phyloP scores from a whole-genome alignment of 1,140 invertebrate species.

The Drosophila suzukii region DNA sequence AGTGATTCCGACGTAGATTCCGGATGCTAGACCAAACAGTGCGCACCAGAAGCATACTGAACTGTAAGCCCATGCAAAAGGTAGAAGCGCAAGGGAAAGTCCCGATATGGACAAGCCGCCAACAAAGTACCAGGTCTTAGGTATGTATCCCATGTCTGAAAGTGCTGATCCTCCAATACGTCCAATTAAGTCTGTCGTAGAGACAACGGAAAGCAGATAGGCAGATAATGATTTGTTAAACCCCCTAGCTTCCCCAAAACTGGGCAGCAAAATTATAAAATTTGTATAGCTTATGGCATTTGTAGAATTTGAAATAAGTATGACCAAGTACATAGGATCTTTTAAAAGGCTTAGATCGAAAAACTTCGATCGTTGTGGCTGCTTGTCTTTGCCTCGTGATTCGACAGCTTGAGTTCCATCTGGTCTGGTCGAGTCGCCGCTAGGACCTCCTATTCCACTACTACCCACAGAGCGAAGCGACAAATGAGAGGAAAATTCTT shows the following conservation, averaged over 20 bases:
- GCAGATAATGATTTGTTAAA: constrained; percentile 89
- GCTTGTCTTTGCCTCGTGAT: constrained; percentile 53
- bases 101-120: constrained; percentile 91
- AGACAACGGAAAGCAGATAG: constrained; percentile 91
- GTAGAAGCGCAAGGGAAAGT: constrained; percentile 89
- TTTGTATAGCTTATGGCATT: constrained; percentile 94
- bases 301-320: constrained; percentile 92
- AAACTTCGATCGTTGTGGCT: constrained; percentile 86
- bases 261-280: constrained; percentile 91
- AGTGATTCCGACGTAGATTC: constrained; percentile 94
- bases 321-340: constrained; percentile 92
- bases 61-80: constrained; percentile 86
- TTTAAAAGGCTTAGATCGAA: constrained; percentile 91
- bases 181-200: constrained; percentile 91
- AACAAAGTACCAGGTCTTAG: constrained; percentile 92
- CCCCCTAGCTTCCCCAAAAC: constrained; percentile 88
- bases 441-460: constrained; percentile 58
- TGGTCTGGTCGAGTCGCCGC: constrained; percentile 29
- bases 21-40: constrained; percentile 91
- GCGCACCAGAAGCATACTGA: constrained; percentile 89
- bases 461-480: constrained; percentile 88
- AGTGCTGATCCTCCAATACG: constrained; percentile 92
- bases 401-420: constrained; percentile 48
- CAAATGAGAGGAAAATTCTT: constrained; percentile 91
- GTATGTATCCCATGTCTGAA: constrained; percentile 89